phyloP scores from a whole-genome alignment of 1,140 invertebrate species.

The Lepidurus packardi region DNA sequence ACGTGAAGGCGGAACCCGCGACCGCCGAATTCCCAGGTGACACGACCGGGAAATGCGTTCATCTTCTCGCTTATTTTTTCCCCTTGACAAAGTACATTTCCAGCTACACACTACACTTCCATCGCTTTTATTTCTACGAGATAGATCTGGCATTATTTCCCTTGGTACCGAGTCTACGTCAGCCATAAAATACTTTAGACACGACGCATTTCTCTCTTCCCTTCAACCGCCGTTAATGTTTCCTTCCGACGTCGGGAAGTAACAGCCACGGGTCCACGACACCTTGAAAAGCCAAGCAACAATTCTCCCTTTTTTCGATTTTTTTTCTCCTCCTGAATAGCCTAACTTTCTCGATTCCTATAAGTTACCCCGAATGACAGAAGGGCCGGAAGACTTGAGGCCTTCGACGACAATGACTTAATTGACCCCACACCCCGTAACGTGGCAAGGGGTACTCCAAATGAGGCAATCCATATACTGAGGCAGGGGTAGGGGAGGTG shows the following conservation, averaged over 20 bases:
- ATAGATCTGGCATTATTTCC: slow-evolving; percentile 22
- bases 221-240: slow-evolving; percentile 15
- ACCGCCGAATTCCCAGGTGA: slow-evolving; percentile 8
- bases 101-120: neutral
- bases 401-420: slow-evolving; percentile 14
- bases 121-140: slow-evolving; percentile 18
- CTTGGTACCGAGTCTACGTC: neutral
- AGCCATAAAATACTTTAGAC: slow-evolving; percentile 17
- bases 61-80: neutral
- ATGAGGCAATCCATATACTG: slow-evolving; percentile 17
- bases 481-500: neutral
- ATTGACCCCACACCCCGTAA: slow-evolving; percentile 3
- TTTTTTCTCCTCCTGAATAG: neutral
- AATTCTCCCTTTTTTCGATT: neutral
- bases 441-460: neutral
- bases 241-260: slow-evolving; percentile 1
- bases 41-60: neutral
- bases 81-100: neutral
- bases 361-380: neutral
- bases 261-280: neutral
- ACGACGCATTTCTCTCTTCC: slow-evolving; percentile 15
- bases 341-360: neutral
- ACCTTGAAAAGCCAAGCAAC: neutral
- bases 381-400: neutral
- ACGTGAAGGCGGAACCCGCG: neutral